Evolutionary conservation across 1,140 invertebrate species (phyloP), one percentile per base, ranked within the genome.

Genomic region (Tribolium castaneum): DNA sequence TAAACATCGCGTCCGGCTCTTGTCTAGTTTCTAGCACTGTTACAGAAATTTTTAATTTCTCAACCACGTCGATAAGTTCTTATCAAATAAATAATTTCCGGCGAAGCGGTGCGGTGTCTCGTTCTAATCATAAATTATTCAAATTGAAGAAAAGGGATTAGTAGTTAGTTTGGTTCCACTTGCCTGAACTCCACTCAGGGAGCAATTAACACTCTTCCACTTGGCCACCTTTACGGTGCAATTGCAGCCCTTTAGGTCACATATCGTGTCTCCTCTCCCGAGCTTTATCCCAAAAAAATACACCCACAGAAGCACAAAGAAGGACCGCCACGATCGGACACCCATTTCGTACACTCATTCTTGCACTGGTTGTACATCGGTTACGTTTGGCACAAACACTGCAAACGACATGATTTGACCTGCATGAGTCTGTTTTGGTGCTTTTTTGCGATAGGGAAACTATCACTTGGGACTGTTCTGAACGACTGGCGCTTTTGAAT

Each of bases 141-240:
- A 30, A 30, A 30, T 30, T 30, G 6, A 1, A n/a, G 39, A 45
- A 50, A 9, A 5, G 13, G 13, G 13, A 52, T 52, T 52, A 52
- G 16, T 52, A 4, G 13, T 52, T 51, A 0, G 6, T 52, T 52
- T 66, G 45, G 59, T 34, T 35, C 7, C 13, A 84, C 82, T 84
- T 88, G 91, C 92, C 90, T 92, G 89, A 82, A 89, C 83, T 45
- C 86, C 83, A 52, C 88, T 85, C 80, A 92, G 89, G 78, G 90
- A 89, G 84, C 92, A 93, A 86, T 91, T 92, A 81, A 92, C 88
- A 80, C 87, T 89, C 79, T 89, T 89, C 91, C 91, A 92, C 3
- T 86, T 88, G 62, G 90, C 88, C 39, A 87, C 87, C 34, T 87
- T 89, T 34, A 88, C 85, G 45, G 87, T 88, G 82, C 91, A 93